These are phyloP conservation scores for Butorides virescens DNA, from an alignment of 2,113 vertebrate genomes.

Conservation along the genomic window DNA sequence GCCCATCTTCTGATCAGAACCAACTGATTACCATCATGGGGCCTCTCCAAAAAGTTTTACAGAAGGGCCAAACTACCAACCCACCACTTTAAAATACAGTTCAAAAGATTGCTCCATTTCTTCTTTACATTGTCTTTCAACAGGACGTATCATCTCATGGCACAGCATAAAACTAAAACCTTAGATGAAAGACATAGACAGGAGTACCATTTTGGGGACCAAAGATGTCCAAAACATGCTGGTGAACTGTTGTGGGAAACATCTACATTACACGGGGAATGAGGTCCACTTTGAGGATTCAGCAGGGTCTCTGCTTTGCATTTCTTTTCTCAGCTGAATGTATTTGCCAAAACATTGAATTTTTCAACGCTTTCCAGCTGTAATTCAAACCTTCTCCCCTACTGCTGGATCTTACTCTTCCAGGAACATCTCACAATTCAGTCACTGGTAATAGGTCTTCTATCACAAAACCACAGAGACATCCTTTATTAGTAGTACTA, in stretches of 20 bases:
- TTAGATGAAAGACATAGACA: neutral
- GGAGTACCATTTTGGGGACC: neutral
- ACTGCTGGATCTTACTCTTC: neutral
- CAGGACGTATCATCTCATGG: neutral
- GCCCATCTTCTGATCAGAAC: neutral
- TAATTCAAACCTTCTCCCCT: neutral
- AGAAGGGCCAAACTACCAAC: neutral
- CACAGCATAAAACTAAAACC: neutral
- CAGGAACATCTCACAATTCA: neutral
- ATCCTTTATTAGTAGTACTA: neutral
- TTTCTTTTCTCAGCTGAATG: neutral
- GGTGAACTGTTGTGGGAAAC: neutral
- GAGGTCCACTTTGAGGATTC: neutral
- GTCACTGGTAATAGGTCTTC: neutral
- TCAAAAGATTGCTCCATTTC: neutral
- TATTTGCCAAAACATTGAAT: neutral
- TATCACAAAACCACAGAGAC: neutral
- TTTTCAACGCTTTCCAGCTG: neutral
- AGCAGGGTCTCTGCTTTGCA: neutral
- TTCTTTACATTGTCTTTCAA: neutral
- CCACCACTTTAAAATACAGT: neutral
- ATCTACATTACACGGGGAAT: neutral
- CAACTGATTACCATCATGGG: neutral
- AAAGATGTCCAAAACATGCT: neutral
- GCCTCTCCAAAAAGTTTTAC: neutral